These are phyloP conservation scores for Hesperophylax magnus DNA, from an alignment of 1,140 invertebrate species.

Conservation along the genomic window DNA sequence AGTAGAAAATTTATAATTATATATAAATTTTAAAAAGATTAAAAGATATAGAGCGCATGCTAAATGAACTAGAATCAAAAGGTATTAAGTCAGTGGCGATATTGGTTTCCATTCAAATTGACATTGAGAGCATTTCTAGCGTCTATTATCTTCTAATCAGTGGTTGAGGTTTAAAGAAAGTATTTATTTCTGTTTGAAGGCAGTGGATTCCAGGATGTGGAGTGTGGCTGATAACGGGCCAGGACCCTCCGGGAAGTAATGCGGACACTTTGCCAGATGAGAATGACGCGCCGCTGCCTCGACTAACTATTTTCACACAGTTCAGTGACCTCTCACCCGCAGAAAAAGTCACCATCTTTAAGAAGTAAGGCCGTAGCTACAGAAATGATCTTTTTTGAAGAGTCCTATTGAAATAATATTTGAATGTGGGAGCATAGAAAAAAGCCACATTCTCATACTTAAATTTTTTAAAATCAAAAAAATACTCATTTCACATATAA, in stretches of 20 bases:
- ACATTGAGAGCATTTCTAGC: not conserved
- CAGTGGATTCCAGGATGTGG: conserved; percentile 77
- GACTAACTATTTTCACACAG: conserved; percentile 75
- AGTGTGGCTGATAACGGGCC: conserved; percentile 71
- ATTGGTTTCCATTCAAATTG: too few relatives aligned
- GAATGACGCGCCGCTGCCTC: conserved; percentile 67
- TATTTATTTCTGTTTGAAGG: conserved; percentile 61
- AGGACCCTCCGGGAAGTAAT: conserved; percentile 66
- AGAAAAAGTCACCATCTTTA: conserved; percentile 73
- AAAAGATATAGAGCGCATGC: too few relatives aligned
- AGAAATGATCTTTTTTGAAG: too few relatives aligned
- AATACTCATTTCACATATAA: too few relatives aligned
- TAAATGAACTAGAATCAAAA: too few relatives aligned
- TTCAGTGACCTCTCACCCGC: conserved; percentile 73
- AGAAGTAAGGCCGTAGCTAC: conserved; percentile 60
- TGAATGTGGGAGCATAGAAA: too few relatives aligned
- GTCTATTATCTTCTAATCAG: not conserved
- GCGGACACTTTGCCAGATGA: conserved; percentile 59
- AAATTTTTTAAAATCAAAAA: too few relatives aligned
- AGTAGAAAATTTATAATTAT: too few relatives aligned
- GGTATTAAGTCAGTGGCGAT: too few relatives aligned
- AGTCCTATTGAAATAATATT: too few relatives aligned
- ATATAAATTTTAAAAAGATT: too few relatives aligned
- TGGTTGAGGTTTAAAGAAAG: not conserved
- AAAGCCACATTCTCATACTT: too few relatives aligned